phyloP scores from a whole-genome alignment of 1,140 invertebrate genomes.

The Apis dorsata region DNA sequence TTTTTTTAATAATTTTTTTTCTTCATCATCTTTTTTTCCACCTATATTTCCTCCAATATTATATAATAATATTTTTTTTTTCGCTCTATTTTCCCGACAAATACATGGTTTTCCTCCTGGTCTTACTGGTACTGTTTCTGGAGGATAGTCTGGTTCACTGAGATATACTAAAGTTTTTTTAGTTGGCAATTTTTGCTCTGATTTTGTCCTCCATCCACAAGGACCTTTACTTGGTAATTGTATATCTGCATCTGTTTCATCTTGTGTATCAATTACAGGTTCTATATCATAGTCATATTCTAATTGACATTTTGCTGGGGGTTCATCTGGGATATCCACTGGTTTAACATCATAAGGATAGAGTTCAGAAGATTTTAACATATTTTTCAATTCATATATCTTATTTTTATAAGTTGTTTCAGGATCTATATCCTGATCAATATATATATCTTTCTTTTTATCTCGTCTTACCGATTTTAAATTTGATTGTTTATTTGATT shows the following conservation, averaged over 20 bases:
- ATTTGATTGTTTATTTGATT: neutral
- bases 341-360: conserved; percentile 41
- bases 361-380: neutral
- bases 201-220: conserved; percentile 63
- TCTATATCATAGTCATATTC: conserved; percentile 11
- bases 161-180: conserved; percentile 68
- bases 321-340: conserved; percentile 34
- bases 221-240: conserved; percentile 39
- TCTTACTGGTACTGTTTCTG: conserved; percentile 57
- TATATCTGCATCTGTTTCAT: neutral
- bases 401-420: neutral
- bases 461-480: neutral
- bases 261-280: neutral
- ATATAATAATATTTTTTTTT: conserved; percentile 65
- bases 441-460: neutral
- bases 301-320: conserved; percentile 10
- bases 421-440: neutral
- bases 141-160: conserved; percentile 55
- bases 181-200: conserved; percentile 60
- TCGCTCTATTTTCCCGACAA: conserved; percentile 70
- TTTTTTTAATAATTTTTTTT: conserved; percentile 23
- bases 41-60: conserved; percentile 52
- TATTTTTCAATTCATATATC: conserved; percentile 40
- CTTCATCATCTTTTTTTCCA: conserved; percentile 8
- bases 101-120: conserved; percentile 64